These are phyloP conservation scores for Lepus timidus DNA, from an alignment of 2,113 vertebrate species.

Conservation along the genomic window DNA sequence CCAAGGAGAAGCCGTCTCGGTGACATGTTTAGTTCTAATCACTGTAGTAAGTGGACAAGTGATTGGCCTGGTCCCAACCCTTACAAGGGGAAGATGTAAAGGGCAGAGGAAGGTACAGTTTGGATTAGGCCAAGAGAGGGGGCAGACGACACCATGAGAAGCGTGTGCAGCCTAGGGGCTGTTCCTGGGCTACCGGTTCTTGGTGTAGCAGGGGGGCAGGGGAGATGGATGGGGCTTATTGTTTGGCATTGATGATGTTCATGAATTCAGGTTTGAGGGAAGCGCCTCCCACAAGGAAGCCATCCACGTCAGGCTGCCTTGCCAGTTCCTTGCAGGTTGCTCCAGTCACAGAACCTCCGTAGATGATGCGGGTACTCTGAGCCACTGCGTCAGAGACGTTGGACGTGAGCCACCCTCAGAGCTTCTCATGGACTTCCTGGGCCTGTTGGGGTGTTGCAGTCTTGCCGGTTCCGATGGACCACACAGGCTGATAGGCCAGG, in stretches of 20 bases:
- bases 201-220: conserved; percentile 31
- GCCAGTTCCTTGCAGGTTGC: conserved; percentile 96
- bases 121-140: conserved; percentile 63
- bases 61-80: conserved; percentile 72
- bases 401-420: conserved; percentile 95
- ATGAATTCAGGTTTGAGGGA: conserved; percentile 97
- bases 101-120: conserved; percentile 53
- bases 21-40: conserved; percentile 75
- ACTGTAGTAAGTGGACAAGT: conserved; percentile 51
- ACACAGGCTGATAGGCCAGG: conserved; percentile 97
- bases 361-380: conserved; percentile 96
- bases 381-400: conserved; percentile 95
- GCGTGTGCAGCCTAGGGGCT: background rate
- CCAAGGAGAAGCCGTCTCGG: conserved; percentile 58
- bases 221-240: conserved; percentile 82
- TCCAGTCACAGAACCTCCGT: conserved; percentile 98
- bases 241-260: conserved; percentile 97
- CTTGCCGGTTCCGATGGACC: conserved; percentile 99
- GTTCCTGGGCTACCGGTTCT: conserved; percentile 40
- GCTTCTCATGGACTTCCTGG: conserved; percentile 97
- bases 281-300: conserved; percentile 98
- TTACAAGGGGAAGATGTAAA: conserved; percentile 71
- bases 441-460: conserved; percentile 98
- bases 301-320: conserved; percentile 95
- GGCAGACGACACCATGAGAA: conserved; percentile 61